Evolutionary conservation across 2,888 invertebrate species (phyloP), one percentile per base, ranked within the genome.

Genomic region (Nebria salina): DNA sequence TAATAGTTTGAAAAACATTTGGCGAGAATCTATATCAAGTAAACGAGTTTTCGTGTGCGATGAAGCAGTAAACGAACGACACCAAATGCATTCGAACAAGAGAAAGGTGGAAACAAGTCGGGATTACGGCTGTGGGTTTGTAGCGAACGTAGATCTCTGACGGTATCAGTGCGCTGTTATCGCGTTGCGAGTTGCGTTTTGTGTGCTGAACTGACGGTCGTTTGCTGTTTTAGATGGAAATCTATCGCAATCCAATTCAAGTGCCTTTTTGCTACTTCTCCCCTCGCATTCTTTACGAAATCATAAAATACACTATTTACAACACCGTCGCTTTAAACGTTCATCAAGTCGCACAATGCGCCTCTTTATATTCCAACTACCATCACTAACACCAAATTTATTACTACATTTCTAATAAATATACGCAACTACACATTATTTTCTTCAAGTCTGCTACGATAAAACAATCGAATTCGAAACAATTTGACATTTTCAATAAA

Each of bases 81-180:
- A 54, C 25, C 64, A 13, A 54, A 8, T 2, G 54, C 54, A 54
- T 54, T 54, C 13, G 77, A 77, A 77, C 77, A 77, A 72, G 72
- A 77, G 77, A 77, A 77, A 77, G 77, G 77, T 77, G 77, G 77
- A 73, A 77, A 72, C 77, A 64, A 77, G 20, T 15, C 54, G 43
- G 68, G 68, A 68, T 76, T 76, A 68, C 11, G 70, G n/a, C 68
- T 76, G 43, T 42, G 70, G 76, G 68, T 65, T 25, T 75, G 26
- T 68, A 68, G 68, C 68, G 68, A 54, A 54, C 54, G 54, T 54
- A 54, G 54, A 54, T 54, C 54, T 1, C 54, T 11, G 54, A 54
- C 54, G 54, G 54, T 54, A 54, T 54, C 54, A 54, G 54, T 54
- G 4, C 54, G 54, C 13, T 54, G 54, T 54, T 54, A 54, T 54